Percentiles rank a stretch among this genome's conserved stretches.
These are phyloP conservation scores for Brotula barbata DNA, from an alignment of 2,797 vertebrate species.

Conservation along the genomic window DNA sequence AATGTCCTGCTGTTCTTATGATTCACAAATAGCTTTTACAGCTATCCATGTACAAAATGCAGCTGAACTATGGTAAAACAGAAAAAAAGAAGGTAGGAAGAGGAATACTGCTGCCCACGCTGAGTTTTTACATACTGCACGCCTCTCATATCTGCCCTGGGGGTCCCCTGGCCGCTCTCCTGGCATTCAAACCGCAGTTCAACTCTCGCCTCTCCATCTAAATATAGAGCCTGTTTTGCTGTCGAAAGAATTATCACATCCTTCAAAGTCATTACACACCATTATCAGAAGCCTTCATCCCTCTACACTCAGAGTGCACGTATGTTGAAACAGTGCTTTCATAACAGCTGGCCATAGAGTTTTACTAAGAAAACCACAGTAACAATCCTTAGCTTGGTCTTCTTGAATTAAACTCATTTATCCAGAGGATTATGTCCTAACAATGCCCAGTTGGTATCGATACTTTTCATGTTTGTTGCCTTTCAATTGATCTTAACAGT, in stretches of 20 bases:
- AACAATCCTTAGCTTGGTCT: too few species aligned
- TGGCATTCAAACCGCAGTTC: slow-evolving; percentile 49
- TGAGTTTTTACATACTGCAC: slow-evolving; percentile 51
- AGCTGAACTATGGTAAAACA: slow-evolving; percentile 30
- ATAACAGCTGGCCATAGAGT: too few species aligned
- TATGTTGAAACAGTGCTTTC: slow-evolving; percentile 29
- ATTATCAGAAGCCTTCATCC: slow-evolving; percentile 45
- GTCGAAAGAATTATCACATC: slow-evolving; percentile 61
- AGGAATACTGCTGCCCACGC: slow-evolving; percentile 49
- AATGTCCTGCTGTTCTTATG: slow-evolving; percentile 7
- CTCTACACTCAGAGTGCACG: slow-evolving; percentile 15
- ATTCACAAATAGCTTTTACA: slow-evolving; percentile 14
- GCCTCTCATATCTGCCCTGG: slow-evolving; percentile 64
- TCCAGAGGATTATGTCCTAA: too few species aligned
- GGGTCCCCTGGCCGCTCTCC: slow-evolving; percentile 51
- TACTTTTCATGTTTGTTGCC: too few species aligned
- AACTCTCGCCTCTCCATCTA: slow-evolving; percentile 60
- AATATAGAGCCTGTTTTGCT: slow-evolving; percentile 57
- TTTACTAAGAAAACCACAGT: too few species aligned
- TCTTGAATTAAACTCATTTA: too few species aligned
- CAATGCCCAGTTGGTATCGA: too few species aligned
- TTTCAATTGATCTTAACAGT: too few species aligned
- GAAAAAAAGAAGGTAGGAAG: slow-evolving; percentile 44
- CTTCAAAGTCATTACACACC: slow-evolving; percentile 67
- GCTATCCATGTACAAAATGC: slow-evolving; percentile 42